These are phyloP conservation scores for Drosophila parthenogenetica DNA, from an alignment of 2,888 invertebrate species.

Conservation along the genomic window DNA sequence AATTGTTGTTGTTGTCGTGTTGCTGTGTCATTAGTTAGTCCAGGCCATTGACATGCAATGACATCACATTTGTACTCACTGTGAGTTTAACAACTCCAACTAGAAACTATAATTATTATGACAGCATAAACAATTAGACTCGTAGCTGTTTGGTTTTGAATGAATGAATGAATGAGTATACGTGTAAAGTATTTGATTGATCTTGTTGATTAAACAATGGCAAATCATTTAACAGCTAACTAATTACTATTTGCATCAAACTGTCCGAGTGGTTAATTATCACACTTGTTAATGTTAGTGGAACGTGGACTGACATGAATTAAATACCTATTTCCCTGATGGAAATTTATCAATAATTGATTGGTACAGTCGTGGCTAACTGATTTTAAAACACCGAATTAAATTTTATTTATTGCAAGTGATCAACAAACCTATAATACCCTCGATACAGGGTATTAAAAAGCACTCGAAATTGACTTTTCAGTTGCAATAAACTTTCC, in stretches of 20 bases:
- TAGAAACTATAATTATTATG: slow-evolving; percentile 62
- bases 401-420: no score
- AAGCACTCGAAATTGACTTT: background rate
- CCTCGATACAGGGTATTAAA: background rate
- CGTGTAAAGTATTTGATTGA: slow-evolving; percentile 16
- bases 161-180: slow-evolving; percentile 28
- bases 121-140: slow-evolving; percentile 29
- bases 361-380: no score
- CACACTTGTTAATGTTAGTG: slow-evolving; percentile 25
- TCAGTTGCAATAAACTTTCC: slow-evolving; percentile 13
- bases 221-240: slow-evolving; percentile 41
- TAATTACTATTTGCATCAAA: slow-evolving; percentile 59
- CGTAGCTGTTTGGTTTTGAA: slow-evolving; percentile 37
- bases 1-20: slow-evolving; percentile 18
- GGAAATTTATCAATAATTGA: background rate
- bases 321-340: slow-evolving; percentile 21
- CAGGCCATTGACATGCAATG: slow-evolving; percentile 63
- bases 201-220: slow-evolving; percentile 46
- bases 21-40: slow-evolving; percentile 46
- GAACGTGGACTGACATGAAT: slow-evolving; percentile 18
- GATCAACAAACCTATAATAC: background rate
- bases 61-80: slow-evolving; percentile 50
- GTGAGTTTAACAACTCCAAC: slow-evolving; percentile 13
- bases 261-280: slow-evolving; percentile 35
- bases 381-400: no score